phyloP scores from a whole-genome alignment of 2,888 invertebrate species.

The Carabus problematicus region DNA sequence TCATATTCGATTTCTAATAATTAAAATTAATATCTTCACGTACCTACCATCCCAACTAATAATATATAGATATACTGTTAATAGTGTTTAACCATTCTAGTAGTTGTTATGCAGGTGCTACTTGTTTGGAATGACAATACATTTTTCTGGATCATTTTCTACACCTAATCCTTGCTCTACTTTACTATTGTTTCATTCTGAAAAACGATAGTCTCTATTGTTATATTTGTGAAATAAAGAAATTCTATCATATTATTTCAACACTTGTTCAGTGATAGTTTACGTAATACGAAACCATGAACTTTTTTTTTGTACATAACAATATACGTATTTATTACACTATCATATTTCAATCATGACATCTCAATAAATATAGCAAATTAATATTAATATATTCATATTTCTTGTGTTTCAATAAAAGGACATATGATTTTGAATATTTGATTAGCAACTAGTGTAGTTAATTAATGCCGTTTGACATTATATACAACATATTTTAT shows the following conservation, averaged over 20 bases:
- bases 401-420: conserved; percentile 14
- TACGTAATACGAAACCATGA: not conserved
- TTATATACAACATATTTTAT: not conserved
- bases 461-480: conserved; percentile 8
- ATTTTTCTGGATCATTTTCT: too few relatives aligned
- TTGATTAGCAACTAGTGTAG: conserved; percentile 13
- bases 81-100: too few relatives aligned
- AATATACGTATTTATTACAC: conserved; percentile 22
- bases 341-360: conserved; percentile 30
- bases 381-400: conserved; percentile 20
- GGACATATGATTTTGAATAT: conserved; percentile 9
- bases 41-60: too few relatives aligned
- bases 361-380: conserved; percentile 25
- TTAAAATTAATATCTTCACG: not conserved
- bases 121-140: too few relatives aligned
- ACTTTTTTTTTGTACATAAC: conserved; percentile 4
- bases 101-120: too few relatives aligned
- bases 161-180: too few relatives aligned
- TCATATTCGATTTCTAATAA: conserved; percentile 18
- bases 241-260: too few relatives aligned
- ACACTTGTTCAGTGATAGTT: conserved; percentile 4
- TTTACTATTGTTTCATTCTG: too few relatives aligned
- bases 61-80: too few relatives aligned
- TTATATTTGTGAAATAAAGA: too few relatives aligned
- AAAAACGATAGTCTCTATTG: too few relatives aligned